Percentiles rank a stretch among this genome's conserved stretches.
These are phyloP conservation scores for Brachionus manjavacas DNA, from an alignment of 1,140 invertebrate genomes.

Conservation along the genomic window DNA sequence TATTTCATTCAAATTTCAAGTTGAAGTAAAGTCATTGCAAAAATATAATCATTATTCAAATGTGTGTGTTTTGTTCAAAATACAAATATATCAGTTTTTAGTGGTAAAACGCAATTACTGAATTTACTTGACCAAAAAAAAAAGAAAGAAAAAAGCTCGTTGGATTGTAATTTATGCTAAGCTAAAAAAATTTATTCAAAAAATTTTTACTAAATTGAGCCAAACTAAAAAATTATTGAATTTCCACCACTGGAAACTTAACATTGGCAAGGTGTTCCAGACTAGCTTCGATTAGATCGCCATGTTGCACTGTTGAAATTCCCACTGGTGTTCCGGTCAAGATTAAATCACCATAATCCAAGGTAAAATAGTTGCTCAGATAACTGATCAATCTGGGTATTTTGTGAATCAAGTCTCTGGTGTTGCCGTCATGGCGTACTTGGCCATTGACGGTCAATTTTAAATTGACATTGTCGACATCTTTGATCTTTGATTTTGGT, in stretches of 20 bases:
- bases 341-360: conserved; percentile 72
- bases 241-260: conserved; percentile 25
- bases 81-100: not conserved
- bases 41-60: not conserved
- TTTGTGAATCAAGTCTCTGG: conserved; percentile 68
- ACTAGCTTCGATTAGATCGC: conserved; percentile 69
- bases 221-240: not conserved
- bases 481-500: conserved; percentile 48
- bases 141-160: not conserved
- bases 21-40: conserved; percentile 13
- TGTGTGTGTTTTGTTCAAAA: not conserved
- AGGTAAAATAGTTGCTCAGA: conserved; percentile 67
- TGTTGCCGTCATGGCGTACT: conserved; percentile 59
- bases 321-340: conserved; percentile 74
- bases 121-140: conserved; percentile 26
- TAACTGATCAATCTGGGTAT: conserved; percentile 66
- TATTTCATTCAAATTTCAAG: not conserved
- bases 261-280: conserved; percentile 56
- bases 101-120: not conserved
- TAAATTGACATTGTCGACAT: conserved; percentile 65
- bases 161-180: conserved; percentile 1
- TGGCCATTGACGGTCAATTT: conserved; percentile 61
- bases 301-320: conserved; percentile 64
- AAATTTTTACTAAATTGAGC: not conserved
- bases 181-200: not conserved